Conservation (phyloP, 1,140 invertebrate genomes). For the Ptiloglossa arizonensis region DNA sequence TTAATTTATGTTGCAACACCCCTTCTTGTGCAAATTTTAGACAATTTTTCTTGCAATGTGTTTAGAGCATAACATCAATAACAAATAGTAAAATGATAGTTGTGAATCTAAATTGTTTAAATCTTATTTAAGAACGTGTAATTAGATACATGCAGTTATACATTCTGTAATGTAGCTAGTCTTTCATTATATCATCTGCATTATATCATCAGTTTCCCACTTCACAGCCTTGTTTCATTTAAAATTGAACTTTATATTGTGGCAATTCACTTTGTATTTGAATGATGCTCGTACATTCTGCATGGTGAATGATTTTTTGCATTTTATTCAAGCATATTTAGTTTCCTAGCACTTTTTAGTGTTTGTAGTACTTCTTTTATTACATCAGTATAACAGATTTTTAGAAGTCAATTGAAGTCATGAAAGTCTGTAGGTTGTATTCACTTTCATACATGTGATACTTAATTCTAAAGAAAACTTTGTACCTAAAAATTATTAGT, state of each 20-base stretch:
- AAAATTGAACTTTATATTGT: conserved; percentile 8
- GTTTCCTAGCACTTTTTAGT: background rate
- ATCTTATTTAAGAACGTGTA: background rate
- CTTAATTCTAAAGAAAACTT: background rate
- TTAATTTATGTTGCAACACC: conserved; percentile 8
- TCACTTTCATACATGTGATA: background rate
- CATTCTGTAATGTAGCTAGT: conserved; percentile 1
- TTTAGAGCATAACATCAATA: conserved; percentile 13
- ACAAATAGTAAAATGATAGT: conserved; percentile 6
- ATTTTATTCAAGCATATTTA: conserved; percentile 17
- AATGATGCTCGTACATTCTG: conserved; percentile 35
- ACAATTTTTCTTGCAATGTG: conserved; percentile 7
- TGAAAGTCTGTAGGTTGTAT: background rate
- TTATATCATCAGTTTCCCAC: conserved; percentile 4
- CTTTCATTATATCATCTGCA: conserved; percentile 6
- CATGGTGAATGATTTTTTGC: conserved; percentile 44
- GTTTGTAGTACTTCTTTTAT: conserved; percentile 2
- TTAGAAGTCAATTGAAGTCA: background rate
- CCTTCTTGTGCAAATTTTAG: background rate
- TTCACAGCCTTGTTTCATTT: conserved; percentile 13
- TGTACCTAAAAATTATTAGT: too few relatives aligned
- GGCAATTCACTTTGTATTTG: conserved; percentile 32
- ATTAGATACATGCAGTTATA: background rate
- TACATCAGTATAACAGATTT: background rate
- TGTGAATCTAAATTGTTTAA: background rate